Conservation (phyloP, 2,113 vertebrate species). For the Erythrolamprus reginae region DNA sequence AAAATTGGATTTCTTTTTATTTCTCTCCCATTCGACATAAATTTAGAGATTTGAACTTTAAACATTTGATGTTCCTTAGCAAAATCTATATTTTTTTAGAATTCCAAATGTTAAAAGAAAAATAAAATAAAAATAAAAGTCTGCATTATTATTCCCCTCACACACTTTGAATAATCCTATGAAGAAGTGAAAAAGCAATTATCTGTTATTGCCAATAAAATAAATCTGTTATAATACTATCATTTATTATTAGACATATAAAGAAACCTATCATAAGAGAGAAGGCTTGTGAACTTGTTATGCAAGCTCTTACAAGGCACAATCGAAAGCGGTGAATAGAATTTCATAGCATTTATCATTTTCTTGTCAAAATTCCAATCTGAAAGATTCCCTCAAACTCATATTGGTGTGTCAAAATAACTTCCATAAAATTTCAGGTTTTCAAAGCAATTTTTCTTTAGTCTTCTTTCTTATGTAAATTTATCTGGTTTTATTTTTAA, state of each 20-base stretch:
- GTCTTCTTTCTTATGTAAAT: not conserved
- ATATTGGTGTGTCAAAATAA: not conserved
- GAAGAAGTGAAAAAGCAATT: not conserved
- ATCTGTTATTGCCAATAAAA: not conserved
- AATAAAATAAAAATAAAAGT: not conserved
- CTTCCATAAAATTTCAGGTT: not conserved
- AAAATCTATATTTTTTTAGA: slow-evolving; percentile 8
- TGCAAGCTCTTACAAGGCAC: not conserved
- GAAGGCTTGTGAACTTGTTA: not conserved
- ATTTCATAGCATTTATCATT: not conserved
- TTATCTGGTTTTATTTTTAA: not conserved
- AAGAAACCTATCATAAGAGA: not conserved
- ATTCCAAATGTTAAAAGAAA: not conserved
- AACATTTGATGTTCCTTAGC: slow-evolving; percentile 63
- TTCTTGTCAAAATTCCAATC: not conserved
- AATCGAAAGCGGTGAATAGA: not conserved
- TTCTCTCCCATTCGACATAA: not conserved
- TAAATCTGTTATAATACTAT: not conserved
- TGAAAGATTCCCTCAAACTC: not conserved
- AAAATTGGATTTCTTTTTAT: slow-evolving; percentile 38
- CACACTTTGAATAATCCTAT: not conserved
- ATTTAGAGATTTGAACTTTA: slow-evolving; percentile 48
- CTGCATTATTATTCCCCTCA: not conserved
- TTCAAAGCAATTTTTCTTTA: not conserved
- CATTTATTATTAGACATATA: not conserved